phyloP scores from a whole-genome alignment of 2,888 invertebrate species.

The Acrobasis consociella region DNA sequence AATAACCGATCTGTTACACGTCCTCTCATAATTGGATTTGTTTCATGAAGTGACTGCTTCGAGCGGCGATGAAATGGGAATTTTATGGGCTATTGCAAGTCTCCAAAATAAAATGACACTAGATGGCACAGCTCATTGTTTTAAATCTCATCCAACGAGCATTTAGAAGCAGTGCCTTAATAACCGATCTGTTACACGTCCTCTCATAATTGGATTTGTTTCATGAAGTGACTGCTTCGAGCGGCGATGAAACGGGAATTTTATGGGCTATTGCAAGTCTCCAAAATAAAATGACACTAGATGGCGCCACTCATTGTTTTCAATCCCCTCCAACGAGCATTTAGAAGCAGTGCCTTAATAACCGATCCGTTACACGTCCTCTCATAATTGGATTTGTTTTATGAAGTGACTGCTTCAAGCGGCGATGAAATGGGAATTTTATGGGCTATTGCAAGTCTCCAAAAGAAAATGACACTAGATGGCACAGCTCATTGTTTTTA shows the following conservation, averaged over 20 bases:
- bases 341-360: constrained; percentile 28
- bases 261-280: constrained; percentile 20
- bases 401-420: constrained; percentile 23
- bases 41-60: constrained; percentile 26
- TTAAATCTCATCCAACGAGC: constrained; percentile 31
- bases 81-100: constrained; percentile 22
- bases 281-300: constrained; percentile 21
- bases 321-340: constrained; percentile 29
- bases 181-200: constrained; percentile 23
- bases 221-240: constrained; percentile 24
- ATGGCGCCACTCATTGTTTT: constrained; percentile 35
- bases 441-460: constrained; percentile 17
- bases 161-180: constrained; percentile 27
- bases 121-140: constrained; percentile 35
- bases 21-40: constrained; percentile 29
- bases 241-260: constrained; percentile 24
- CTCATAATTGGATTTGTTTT: constrained; percentile 30
- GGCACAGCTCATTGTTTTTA: constrained; percentile 35
- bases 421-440: constrained; percentile 24
- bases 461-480: constrained; percentile 26
- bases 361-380: constrained; percentile 21
- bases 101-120: constrained; percentile 9
- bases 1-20: constrained; percentile 25
- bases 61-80: constrained; percentile 23
- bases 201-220: constrained; percentile 30